Base-by-base conservation (phyloP, 1,140 invertebrate species). In the Sogatella furcifera region DNA sequence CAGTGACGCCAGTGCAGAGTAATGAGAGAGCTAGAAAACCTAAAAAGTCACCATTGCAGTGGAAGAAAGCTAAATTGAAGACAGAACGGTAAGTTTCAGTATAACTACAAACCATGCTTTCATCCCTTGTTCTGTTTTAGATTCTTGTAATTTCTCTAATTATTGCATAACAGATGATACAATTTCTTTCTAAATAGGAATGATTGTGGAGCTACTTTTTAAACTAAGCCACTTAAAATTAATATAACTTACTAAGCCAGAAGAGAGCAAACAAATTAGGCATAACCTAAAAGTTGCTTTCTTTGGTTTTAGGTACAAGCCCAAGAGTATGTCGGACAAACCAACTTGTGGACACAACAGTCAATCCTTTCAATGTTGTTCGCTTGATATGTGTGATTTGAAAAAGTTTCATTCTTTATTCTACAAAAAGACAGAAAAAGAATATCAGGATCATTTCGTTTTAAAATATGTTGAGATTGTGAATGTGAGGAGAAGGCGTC, bases 221-320 rank as follows among this genome's bases (percentile, higher is more conserved):
- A 22, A 14, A 15, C 21, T 17, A 54, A n/a, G 21, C 15, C 15
- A 15, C 44, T 34, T 56, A 42, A 21, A 34, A 38, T 19, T 17
- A 43, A 57, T 22, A 19, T n/a, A 41, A 31, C 15, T 17, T 24
- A 43, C 41, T 43, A 22, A 41, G 19, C 38, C 56, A 57, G 56
- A 57, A 43, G 15, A 42, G 43, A 57, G 41, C 56, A 42, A 10
- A 42, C 42, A 42, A 6, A 15, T 14, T 17, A 17, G 24, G 15
- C 43, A 24, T 43, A 44, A 15, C 21, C 38, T 43, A 19, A 14
- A 57, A 57, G 42, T 2, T 24, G 38, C 44, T 42, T 57, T 42
- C 15, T n/a, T n/a, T n/a, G 41, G 56, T 57, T 57, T 44, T 22
- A 57, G 56, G 21, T 57, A 57, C 38, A 43, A 42, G n/a, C 4